Evolutionary conservation across 2,888 invertebrate species (phyloP).

Genomic region (Eumerus sabulonum): DNA sequence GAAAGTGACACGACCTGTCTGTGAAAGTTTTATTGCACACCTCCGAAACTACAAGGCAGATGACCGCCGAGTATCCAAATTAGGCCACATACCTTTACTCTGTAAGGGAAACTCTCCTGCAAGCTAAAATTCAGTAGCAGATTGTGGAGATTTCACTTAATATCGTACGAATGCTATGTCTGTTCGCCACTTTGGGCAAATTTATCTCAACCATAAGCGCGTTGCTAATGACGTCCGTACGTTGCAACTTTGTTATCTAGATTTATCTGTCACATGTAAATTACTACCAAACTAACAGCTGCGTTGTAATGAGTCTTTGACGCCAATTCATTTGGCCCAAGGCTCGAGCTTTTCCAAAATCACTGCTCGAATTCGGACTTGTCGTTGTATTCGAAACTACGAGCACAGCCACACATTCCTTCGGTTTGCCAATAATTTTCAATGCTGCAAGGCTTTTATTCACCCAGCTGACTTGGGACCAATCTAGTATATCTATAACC

Average conservation of each 20-base stretch:
- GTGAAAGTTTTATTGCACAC: too few relatives aligned
- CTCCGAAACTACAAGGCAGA: too few relatives aligned
- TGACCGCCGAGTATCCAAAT: too few relatives aligned
- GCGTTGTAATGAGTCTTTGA: constrained; percentile 61
- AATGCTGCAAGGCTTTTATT: constrained; percentile 58
- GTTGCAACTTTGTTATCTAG: constrained; percentile 60
- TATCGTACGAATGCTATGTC: constrained; percentile 22
- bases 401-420: background rate
- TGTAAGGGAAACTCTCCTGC: too few relatives aligned
- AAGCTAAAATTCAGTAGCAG: too few relatives aligned
- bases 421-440: constrained; percentile 52
- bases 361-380: constrained; percentile 40
- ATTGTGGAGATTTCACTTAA: constrained; percentile 51
- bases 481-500: constrained; percentile 24
- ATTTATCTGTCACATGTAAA: constrained; percentile 67
- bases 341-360: constrained; percentile 53
- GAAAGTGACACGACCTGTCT: too few relatives aligned
- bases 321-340: constrained; percentile 58
- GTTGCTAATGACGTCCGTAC: constrained; percentile 62
- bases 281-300: constrained; percentile 50
- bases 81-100: too few relatives aligned
- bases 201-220: constrained; percentile 54
- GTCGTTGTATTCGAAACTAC: background rate
- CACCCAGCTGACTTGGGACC: constrained; percentile 34
- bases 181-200: constrained; percentile 12